Base-by-base conservation (phyloP, 2,888 invertebrate genomes). In the Carpatolechia fugitivella region DNA sequence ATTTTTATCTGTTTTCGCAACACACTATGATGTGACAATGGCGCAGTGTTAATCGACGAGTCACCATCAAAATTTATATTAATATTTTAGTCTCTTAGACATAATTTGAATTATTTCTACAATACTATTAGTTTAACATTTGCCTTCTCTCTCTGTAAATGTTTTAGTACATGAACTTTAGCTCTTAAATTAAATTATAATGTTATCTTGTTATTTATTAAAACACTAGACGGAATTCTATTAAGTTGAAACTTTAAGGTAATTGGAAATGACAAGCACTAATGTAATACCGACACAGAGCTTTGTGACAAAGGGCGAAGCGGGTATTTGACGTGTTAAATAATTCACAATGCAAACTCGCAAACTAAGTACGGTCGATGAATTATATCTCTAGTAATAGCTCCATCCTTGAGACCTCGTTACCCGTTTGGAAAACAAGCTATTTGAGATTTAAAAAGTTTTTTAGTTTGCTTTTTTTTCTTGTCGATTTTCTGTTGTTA, bases 291-390 rank as follows among this genome's bases (percentile, higher is more conserved):
- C 52, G 40, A 54, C 52, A 60, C 52, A 59, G 52, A 24, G 55
- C 44, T 57, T 62, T 60, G 56, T 61, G 62, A 64, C 49, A 61
- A 54, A 56, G 59, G 58, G 54, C 59, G 24, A 18, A 66, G 57
- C 56, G 54, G 62, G 62, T 60, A 64, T 65, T 60, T 63, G 63
- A 59, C 52, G 59, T 36, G 48, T 60, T 70, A 65, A 70, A 70
- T 72, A 68, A 69, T 74, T 71, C 65, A 73, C 56, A 58, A 56
- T 58, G 61, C 63, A 64, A 41, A 41, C n/a, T 41, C 20, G 18
- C 13, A 29, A 51, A 55, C 50, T 51, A 35, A 20, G n/a, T 24
- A 14, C 40, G 13, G 10, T 30, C 46, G 36, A 24, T 48, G 38
- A 38, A 38, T 38, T 38, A 38, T 48, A 48, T 50, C 49, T 35